phyloP scores from a whole-genome alignment of 2,113 vertebrate species.

The Petroica traversi region DNA sequence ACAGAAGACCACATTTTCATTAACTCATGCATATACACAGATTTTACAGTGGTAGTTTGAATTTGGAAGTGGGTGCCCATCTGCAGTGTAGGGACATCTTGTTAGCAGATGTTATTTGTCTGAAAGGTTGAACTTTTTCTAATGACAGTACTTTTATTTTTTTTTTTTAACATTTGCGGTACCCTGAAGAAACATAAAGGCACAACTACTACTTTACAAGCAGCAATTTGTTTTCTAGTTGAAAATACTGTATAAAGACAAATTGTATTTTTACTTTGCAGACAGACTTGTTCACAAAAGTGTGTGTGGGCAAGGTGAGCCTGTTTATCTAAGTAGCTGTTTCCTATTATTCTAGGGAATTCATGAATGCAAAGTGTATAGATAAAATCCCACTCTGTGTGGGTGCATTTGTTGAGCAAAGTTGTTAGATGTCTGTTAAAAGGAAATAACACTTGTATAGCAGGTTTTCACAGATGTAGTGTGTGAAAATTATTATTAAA shows the following conservation, averaged over 20 bases:
- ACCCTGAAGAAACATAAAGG: neutral
- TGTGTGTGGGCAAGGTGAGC: neutral
- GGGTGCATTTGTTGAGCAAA: neutral
- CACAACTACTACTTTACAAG: neutral
- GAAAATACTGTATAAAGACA: neutral
- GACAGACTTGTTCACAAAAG: neutral
- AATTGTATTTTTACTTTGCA: neutral
- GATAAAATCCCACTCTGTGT: neutral
- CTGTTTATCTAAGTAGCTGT: neutral
- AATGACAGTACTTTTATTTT: neutral
- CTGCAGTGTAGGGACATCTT: neutral
- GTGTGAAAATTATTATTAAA: neutral
- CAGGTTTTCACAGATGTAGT: conserved; percentile 3
- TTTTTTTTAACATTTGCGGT: neutral
- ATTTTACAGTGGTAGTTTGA: neutral
- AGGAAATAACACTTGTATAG: neutral
- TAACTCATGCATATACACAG: neutral
- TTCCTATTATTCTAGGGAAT: neutral
- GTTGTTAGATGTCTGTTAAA: conserved; percentile 2
- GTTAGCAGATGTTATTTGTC: neutral
- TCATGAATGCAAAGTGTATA: neutral
- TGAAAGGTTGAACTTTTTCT: neutral
- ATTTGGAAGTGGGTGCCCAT: neutral
- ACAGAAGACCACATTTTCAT: conserved; percentile 5
- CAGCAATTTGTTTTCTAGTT: neutral